These are phyloP conservation scores for Desmodus rotundus DNA, from an alignment of 2,113 vertebrate genomes.

Conservation along the genomic window DNA sequence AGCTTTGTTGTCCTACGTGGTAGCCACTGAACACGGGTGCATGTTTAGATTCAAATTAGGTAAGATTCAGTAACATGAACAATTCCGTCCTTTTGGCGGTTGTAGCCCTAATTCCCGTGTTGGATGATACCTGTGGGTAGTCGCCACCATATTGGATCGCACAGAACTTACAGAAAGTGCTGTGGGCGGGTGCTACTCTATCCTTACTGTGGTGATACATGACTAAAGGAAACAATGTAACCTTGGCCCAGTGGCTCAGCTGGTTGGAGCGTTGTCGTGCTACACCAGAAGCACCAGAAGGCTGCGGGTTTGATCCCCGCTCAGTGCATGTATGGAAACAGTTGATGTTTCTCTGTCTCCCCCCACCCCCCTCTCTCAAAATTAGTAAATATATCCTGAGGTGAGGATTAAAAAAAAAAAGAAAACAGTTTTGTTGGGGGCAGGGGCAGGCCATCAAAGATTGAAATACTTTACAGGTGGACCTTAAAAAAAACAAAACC, in stretches of 20 bases:
- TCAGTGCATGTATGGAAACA: not conserved
- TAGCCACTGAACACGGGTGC: not conserved
- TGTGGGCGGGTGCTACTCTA: rapidly evolving
- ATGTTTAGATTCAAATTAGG: not conserved
- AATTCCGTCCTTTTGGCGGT: rapidly evolving
- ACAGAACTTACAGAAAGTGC: not conserved
- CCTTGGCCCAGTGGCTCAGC: not conserved
- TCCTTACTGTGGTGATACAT: not conserved
- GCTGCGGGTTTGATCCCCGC: not conserved
- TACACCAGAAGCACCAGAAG: not conserved
- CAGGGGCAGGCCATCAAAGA: not conserved
- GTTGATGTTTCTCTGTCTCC: not conserved
- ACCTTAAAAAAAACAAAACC: not conserved
- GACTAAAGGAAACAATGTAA: not conserved
- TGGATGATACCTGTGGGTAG: rapidly evolving
- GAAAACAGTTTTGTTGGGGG: not conserved
- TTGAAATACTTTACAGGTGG: not conserved
- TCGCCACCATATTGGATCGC: rapidly evolving
- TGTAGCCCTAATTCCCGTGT: not conserved
- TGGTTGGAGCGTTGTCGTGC: not conserved
- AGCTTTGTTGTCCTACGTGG: not conserved
- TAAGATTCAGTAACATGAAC: not conserved
- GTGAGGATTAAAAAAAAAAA: no score
- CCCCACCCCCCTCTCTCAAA: no score
- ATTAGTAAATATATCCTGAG: no score